Percentiles rank a stretch among this genome's conserved stretches.
Evolutionary conservation across 2,113 vertebrate species (phyloP).

Genomic region (Pseudois nayaur): DNA sequence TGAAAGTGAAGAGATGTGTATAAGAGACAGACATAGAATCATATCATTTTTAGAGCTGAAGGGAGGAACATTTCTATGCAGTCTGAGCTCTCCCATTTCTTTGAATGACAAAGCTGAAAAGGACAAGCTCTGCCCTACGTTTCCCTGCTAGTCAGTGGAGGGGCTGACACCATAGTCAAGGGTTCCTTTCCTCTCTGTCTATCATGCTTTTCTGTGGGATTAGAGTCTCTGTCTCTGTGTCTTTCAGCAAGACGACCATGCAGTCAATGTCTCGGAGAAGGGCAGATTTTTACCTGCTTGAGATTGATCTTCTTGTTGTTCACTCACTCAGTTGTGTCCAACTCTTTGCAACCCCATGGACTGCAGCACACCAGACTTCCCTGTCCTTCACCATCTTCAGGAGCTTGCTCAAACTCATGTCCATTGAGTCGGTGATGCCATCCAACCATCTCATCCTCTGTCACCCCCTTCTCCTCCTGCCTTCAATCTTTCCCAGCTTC

Average conservation of each 20-base stretch:
- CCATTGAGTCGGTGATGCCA: neutral
- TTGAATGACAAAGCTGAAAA: neutral
- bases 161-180: rapidly evolving
- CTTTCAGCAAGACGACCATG: neutral
- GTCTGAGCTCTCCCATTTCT: neutral
- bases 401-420: neutral
- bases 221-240: neutral
- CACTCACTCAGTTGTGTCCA: neutral
- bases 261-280: neutral
- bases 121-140: neutral
- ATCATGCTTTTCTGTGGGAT: rapidly evolving
- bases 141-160: neutral
- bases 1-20: too few relatives aligned
- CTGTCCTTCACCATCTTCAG: neutral
- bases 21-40: neutral
- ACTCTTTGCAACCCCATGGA: neutral
- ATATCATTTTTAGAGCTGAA: neutral
- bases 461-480: neutral
- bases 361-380: neutral
- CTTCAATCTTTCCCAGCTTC: neutral
- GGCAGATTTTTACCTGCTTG: neutral
- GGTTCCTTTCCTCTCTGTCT: neutral
- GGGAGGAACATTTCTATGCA: neutral
- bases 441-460: neutral
- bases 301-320: neutral